These are phyloP conservation scores for Rhadina sibilatrix DNA, from an alignment of 2,113 vertebrate genomes.

Conservation along the genomic window DNA sequence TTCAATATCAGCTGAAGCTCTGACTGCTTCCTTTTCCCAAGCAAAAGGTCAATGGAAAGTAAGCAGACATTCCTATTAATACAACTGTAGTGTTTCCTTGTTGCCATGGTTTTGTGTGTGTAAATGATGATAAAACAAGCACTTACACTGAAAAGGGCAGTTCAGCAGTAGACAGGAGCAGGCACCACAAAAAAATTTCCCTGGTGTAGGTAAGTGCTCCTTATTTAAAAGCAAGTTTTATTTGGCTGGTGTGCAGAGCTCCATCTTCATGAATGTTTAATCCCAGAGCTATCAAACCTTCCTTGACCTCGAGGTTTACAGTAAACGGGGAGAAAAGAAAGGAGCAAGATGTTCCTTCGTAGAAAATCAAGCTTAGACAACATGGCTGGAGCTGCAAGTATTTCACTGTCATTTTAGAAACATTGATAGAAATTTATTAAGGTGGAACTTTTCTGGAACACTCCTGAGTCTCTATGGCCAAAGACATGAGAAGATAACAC, in stretches of 20 bases:
- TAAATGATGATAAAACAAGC: background rate
- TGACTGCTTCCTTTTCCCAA: background rate
- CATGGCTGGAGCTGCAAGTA: background rate
- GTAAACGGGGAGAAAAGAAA: background rate
- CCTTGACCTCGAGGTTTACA: background rate
- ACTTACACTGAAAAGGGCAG: background rate
- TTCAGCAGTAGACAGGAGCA: background rate
- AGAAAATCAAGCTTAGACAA: background rate
- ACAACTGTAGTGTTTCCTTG: background rate
- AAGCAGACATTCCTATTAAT: background rate
- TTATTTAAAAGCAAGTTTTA: constrained; percentile 31
- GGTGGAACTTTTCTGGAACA: background rate
- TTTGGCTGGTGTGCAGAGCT: background rate
- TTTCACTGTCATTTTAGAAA: background rate
- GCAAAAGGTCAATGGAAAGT: background rate
- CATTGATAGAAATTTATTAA: background rate
- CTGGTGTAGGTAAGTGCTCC: constrained; percentile 2
- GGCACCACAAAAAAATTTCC: background rate
- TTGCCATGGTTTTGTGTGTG: background rate
- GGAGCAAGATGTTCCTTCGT: background rate
- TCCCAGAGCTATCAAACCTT: background rate
- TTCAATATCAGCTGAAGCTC: background rate
- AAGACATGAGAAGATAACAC: background rate
- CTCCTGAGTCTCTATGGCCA: background rate
- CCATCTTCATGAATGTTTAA: constrained; percentile 12